Base-by-base conservation (phyloP, 2,797 vertebrate species). In the Melanotaenia maccullochi region DNA sequence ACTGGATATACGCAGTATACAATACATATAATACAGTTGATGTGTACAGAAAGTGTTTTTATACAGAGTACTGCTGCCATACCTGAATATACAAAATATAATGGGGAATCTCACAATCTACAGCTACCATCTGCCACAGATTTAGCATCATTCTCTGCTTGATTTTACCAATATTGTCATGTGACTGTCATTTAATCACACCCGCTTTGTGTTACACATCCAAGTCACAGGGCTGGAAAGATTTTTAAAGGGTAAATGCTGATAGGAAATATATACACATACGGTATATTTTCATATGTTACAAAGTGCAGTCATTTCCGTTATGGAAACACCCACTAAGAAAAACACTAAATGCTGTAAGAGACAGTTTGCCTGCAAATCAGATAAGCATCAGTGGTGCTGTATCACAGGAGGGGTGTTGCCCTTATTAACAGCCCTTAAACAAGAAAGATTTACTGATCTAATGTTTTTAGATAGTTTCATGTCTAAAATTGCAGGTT, bases 1-100 rank as follows among this genome's bases (percentile, higher is more conserved):
- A 64, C 65, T 60, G 52, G 40, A 65, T 57, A 51, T 28, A 60
- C 66, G 67, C 40, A 38, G 33, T 62, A 65, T 30, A 30, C 28
- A 30, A 30, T 30, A 30, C 28, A 30, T 30, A 30, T 30, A 81
- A 67, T 14, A 28, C 44, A 60, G 55, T 64, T 49, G 71, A 65
- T 66, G 60, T 11, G 0, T 4, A 58, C 54, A 40, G 35, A 75
- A 38, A 63, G 58, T 5, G 33, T 30, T n/a, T 75, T 73, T 73
- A 51, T 28, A 61, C 9, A 44, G 2, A 3, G 35, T 14, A 42
- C 28, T 30, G 28, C 28, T 30, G 2, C 57, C 9, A 22, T n/a
- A 33, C 9, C 3, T 2, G 1, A 59, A 44, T 35, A n/a, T 5
- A 12, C 2, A 44, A 64, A 70, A 42, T n/a, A 32, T 51, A 1